Evolutionary conservation across 2,888 invertebrate species (phyloP).

Genomic region (Dolichomitus sp.): DNA sequence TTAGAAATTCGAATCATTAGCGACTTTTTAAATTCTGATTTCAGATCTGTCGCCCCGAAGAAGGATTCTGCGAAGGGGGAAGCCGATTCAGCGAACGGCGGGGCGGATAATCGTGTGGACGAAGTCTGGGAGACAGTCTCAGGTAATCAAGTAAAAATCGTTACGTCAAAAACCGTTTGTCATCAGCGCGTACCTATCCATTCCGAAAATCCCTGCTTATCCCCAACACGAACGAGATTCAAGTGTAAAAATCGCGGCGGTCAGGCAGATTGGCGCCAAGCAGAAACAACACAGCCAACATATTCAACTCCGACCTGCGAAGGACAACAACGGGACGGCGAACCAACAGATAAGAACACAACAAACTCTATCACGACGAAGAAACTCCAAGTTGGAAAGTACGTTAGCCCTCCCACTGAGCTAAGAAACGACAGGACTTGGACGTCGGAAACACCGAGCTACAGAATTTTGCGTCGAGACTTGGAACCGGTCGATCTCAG

Average conservation of each 20-base stretch:
- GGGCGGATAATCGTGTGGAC: slow-evolving; percentile 61
- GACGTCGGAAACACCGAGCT: slow-evolving; percentile 59
- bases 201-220: slow-evolving; percentile 1
- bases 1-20: no score
- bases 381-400: not conserved
- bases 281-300: not conserved
- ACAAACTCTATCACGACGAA: not conserved
- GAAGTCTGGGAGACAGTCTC: slow-evolving; percentile 79
- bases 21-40: slow-evolving; percentile 43
- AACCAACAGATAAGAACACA: not conserved
- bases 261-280: slow-evolving; percentile 18
- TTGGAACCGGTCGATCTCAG: slow-evolving; percentile 9
- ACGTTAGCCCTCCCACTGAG: slow-evolving; percentile 12
- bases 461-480: slow-evolving; percentile 59
- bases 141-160: slow-evolving; percentile 75
- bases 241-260: slow-evolving; percentile 13
- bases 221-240: not conserved
- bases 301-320: not conserved
- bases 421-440: slow-evolving; percentile 41
- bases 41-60: slow-evolving; percentile 48
- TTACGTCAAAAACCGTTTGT: slow-evolving; percentile 8
- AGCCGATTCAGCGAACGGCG: slow-evolving; percentile 60
- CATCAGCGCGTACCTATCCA: not conserved
- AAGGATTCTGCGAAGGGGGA: slow-evolving; percentile 43
- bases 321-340: slow-evolving; percentile 2